phyloP scores from a whole-genome alignment of 2,888 invertebrate species.

The Bhutanitis thaidina region DNA sequence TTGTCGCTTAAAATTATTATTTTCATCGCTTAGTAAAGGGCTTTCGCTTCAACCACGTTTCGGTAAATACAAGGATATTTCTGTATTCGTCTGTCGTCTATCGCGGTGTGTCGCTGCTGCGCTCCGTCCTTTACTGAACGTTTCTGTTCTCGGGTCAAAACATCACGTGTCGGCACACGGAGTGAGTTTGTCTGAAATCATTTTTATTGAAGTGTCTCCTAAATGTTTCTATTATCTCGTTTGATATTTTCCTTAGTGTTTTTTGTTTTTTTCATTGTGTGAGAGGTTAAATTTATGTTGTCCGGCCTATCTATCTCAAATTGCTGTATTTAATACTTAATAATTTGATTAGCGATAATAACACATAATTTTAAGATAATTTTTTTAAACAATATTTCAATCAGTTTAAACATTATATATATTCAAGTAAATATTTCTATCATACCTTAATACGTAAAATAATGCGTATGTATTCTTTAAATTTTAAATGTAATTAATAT shows the following conservation, averaged over 20 bases:
- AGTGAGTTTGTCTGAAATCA: conserved; percentile 37
- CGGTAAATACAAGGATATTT: conserved; percentile 34
- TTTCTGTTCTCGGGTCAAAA: conserved; percentile 24
- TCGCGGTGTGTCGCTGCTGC: conserved; percentile 30
- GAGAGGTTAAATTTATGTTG: background rate
- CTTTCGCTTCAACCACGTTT: conserved; percentile 36
- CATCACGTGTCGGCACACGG: conserved; percentile 36
- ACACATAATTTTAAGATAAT: too few species aligned
- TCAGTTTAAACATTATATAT: too few species aligned
- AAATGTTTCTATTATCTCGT: background rate
- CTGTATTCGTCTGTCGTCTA: conserved; percentile 44
- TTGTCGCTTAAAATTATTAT: conserved; percentile 39
- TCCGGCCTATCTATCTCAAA: too few species aligned
- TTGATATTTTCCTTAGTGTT: background rate
- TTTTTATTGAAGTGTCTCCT: conserved; percentile 15
- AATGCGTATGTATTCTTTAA: too few species aligned
- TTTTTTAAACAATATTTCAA: too few species aligned
- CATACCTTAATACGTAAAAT: too few species aligned
- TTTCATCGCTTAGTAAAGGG: conserved; percentile 49
- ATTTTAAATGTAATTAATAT: too few species aligned
- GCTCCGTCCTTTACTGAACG: conserved; percentile 3
- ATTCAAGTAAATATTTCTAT: too few species aligned
- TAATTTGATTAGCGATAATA: too few species aligned
- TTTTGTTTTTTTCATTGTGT: background rate
- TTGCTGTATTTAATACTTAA: too few species aligned